Base-by-base conservation (phyloP, 1,140 invertebrate species). In the Formica exsecta region DNA sequence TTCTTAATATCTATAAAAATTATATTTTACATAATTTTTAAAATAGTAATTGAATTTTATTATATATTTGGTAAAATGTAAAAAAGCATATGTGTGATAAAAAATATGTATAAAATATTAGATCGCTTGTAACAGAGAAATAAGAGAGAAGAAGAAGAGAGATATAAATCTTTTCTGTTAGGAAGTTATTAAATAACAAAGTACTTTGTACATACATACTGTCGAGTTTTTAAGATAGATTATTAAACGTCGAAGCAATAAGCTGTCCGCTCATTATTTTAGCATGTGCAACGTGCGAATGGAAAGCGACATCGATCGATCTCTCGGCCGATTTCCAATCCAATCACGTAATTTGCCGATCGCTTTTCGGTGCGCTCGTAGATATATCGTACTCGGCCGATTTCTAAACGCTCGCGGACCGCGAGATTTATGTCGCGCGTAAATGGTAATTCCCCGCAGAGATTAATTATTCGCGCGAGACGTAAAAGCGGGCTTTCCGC, bases 261-360 rank as follows among this genome's bases (percentile, higher is more conserved):
- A 81, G 51, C 66, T 25, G 66, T 73, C n/a, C 5, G 79, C 38
- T 81, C 66, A 71, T 71, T 81, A 81, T 73, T 73, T 73, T 44
- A 71, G 2, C 22, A 65, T 9, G 77, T n/a, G 38, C 66, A 44
- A 61, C 57, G 29, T 59, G 79, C 68, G 54, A 83, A 83, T 83
- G 79, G 79, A 83, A 83, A 83, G 79, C 79, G 68, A 74, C 79
- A 61, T 74, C 79, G 68, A 61, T 74, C 79, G 79, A 83, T 83
- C 79, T 83, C 68, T 36, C 68, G 32, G 25, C 54, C 54, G 68
- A 54, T 83, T 83, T 83, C 79, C 79, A 83, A 83, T 61, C 38
- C 51, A 71, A 81, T 81, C 79, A 74, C 79, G 79, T 74, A 83
- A 83, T 83, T 83, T 83, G 79, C 79, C 68, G 79, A 74, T 83